A percentile compares a stretch with the other conserved stretches of the same genome.
Evolutionary conservation across 2,113 vertebrate species (phyloP).

Genomic region (Corythornis vintsioides): DNA sequence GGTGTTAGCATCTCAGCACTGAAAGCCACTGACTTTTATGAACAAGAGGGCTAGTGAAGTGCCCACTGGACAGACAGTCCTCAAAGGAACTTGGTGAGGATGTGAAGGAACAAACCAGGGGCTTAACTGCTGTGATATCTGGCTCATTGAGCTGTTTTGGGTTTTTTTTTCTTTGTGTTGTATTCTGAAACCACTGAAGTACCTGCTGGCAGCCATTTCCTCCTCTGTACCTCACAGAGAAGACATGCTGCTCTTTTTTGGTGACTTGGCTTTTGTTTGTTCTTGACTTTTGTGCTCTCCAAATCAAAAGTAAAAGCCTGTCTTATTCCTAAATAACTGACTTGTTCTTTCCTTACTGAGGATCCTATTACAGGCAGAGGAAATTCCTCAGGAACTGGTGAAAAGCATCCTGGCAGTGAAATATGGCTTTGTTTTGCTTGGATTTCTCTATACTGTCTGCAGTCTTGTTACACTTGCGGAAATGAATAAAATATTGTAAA

Average conservation of each 20-base stretch:
- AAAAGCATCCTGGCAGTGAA: slow-evolving; percentile 38
- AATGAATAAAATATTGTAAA: neutral
- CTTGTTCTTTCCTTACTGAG: neutral
- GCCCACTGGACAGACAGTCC: neutral
- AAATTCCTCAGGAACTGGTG: slow-evolving; percentile 18
- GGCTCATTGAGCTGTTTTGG: neutral
- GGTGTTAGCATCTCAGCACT: fast-evolving
- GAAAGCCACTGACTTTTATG: fast-evolving
- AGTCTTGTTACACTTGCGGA: neutral
- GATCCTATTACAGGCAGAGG: neutral
- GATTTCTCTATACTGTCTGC: neutral
- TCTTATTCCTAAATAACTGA: neutral
- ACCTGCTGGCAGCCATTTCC: neutral
- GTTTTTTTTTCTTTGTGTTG: neutral
- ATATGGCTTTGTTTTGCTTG: slow-evolving; percentile 1
- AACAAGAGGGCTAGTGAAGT: neutral
- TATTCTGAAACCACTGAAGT: neutral
- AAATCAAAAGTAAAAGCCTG: slow-evolving; percentile 41
- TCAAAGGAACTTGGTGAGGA: neutral
- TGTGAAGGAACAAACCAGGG: neutral
- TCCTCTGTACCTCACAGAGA: neutral
- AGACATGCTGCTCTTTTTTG: neutral
- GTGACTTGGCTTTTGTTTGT: neutral
- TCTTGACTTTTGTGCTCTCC: neutral
- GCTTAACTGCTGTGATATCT: neutral